These are phyloP conservation scores for Excalfactoria chinensis DNA, from an alignment of 2,113 vertebrate species.

Conservation along the genomic window DNA sequence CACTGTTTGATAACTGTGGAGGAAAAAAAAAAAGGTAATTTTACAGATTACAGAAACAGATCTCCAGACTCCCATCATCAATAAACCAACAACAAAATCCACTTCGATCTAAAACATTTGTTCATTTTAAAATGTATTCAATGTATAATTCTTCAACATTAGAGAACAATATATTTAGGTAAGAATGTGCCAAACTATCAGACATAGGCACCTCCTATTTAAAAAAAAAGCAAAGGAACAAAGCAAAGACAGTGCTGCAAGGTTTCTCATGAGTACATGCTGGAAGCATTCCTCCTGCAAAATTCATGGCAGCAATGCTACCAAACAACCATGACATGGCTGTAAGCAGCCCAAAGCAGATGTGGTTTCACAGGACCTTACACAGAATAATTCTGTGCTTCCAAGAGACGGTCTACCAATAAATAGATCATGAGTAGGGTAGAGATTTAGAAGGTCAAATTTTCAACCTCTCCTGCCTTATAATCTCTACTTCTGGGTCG, in stretches of 20 bases:
- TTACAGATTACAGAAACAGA: not conserved
- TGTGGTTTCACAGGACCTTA: not conserved
- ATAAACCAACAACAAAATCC: not conserved
- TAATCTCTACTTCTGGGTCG: not conserved
- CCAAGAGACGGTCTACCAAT: not conserved
- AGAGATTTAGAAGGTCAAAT: not conserved
- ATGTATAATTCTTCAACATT: not conserved
- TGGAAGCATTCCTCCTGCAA: not conserved
- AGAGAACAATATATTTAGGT: not conserved
- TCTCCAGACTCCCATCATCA: not conserved
- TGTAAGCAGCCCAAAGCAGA: not conserved
- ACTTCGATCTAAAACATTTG: not conserved
- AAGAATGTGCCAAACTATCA: not conserved
- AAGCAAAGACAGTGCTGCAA: not conserved
- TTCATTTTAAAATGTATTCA: not conserved
- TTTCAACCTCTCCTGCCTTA: not conserved
- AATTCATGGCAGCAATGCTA: not conserved
- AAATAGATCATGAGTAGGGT: not conserved
- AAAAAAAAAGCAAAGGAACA: not conserved
- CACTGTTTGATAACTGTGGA: constrained; percentile 71
- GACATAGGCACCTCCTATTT: not conserved
- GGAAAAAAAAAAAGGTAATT: not conserved
- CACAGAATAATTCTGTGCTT: not conserved
- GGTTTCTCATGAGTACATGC: not conserved
- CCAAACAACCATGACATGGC: not conserved